phyloP scores from a whole-genome alignment of 2,888 invertebrate species.

The Acrobasis suavella region DNA sequence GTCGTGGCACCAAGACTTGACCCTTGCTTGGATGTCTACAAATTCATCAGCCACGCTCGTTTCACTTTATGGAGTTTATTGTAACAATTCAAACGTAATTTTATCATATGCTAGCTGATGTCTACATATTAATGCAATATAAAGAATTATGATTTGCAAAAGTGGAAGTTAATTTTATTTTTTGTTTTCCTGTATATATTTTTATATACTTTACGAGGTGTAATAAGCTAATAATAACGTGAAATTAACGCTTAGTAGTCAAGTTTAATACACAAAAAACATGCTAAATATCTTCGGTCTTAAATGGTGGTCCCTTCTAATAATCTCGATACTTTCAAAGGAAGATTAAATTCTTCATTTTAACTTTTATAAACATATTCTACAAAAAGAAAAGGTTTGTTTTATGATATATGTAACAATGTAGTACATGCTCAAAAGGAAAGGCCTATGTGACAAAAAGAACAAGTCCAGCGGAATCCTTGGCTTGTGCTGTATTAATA shows the following conservation, averaged over 20 bases:
- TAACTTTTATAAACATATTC: neutral
- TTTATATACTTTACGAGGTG: neutral
- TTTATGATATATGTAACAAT: conserved; percentile 25
- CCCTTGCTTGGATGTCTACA: conserved; percentile 43
- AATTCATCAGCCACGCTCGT: conserved; percentile 40
- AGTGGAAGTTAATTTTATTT: too few species aligned
- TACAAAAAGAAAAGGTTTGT: conserved; percentile 12
- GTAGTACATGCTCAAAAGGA: conserved; percentile 24
- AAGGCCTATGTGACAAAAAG: conserved; percentile 26
- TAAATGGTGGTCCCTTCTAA: too few species aligned
- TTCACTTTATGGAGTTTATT: conserved; percentile 26
- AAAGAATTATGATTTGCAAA: too few species aligned
- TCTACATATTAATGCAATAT: too few species aligned
- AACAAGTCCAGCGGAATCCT: conserved; percentile 24
- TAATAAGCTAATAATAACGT: too few species aligned
- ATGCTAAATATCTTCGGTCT: too few species aligned
- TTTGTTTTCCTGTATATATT: neutral
- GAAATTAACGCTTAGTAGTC: too few species aligned
- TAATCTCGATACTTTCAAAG: too few species aligned
- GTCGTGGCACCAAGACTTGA: conserved; percentile 39
- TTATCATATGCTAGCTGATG: too few species aligned
- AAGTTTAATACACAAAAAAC: too few species aligned
- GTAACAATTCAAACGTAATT: neutral
- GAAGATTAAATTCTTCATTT: too few species aligned
- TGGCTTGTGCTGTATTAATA: conserved; percentile 29